Evolutionary conservation across 2,888 invertebrate species (phyloP), one percentile per base, ranked within the genome.

Genomic region (Dasysyrphus albostriatus): DNA sequence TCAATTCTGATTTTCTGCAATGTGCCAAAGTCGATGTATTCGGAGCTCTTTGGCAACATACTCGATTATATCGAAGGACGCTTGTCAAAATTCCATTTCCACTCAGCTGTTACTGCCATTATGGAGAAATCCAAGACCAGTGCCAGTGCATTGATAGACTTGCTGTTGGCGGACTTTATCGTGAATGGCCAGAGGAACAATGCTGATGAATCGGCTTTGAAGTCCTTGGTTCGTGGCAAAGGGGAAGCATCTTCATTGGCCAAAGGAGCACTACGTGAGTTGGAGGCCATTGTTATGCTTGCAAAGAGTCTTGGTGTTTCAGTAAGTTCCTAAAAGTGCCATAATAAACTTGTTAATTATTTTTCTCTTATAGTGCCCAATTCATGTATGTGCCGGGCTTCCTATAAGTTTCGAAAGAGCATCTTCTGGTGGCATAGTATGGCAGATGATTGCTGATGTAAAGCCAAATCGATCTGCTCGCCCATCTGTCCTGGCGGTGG

Each of bases 1-100:
- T 96, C 97, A 0, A 94, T 98, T 77, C 93, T 98, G 12, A 92
- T 96, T 73, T 95, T 96, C 87, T 97, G 96, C 90, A 97, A 96
- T 5, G 95, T 98, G 5, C 95, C 96, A 9, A 94, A 94, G 29
- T 95, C 95, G 67, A 95, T 95, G 87, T 95, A 95, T 89, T 81
- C 88, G 4, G 88, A 91, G 6, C 85, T 93, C 5, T 92, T 92
- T 75, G 91, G 90, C 65, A 90, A 90, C 72, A 89, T 91, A 63
- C 88, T 91, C 56, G 92, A 92, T 78, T 92, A 90, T 34, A 91
- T 91, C 19, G 94, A 95, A 88, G 95, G 94, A 14, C 95, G 94
- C 89, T 93, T 94, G 59, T 94, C 95, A 0, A 96, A 95, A 89
- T 94, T 95, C 12, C 95, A 97, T 92, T 93, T 97, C 0, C 95